A percentile compares a stretch with the other conserved stretches of the same genome.
Conservation (phyloP, 2,797 vertebrate genomes). For the Rhodeus uyekii region DNA sequence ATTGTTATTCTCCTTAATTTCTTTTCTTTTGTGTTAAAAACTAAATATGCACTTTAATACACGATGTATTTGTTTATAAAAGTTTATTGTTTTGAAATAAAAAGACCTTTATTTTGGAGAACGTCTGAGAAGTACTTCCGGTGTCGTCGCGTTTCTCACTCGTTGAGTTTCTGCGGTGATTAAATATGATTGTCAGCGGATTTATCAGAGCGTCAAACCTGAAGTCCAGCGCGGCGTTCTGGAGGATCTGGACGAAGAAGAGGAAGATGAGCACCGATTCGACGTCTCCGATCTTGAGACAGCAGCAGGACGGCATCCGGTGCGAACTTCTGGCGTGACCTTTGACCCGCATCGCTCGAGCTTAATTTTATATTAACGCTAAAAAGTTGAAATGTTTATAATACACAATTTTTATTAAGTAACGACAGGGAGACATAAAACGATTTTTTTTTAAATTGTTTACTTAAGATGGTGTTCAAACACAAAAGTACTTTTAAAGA, state of each 20-base stretch:
- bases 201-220: neutral
- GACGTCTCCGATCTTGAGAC: neutral
- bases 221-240: neutral
- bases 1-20: neutral
- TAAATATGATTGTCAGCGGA: neutral
- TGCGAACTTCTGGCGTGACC: neutral
- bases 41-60: neutral
- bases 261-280: neutral
- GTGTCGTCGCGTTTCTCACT: neutral
- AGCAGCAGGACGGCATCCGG: constrained; percentile 25
- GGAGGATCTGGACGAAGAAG: neutral
- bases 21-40: neutral
- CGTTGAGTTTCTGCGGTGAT: neutral
- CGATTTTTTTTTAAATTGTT: too few species aligned
- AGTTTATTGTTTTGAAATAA: neutral
- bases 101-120: constrained; percentile 18
- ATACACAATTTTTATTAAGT: too few species aligned
- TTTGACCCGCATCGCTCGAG: neutral
- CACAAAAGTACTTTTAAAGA: too few species aligned
- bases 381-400: neutral
- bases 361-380: too few species aligned
- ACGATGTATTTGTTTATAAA: neutral
- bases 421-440: too few species aligned
- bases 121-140: neutral
- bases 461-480: too few species aligned